A percentile compares a stretch with the other conserved stretches of the same genome.
phyloP scores from a whole-genome alignment of 1,140 invertebrate species.

The Lamellibrachia luymesi region DNA sequence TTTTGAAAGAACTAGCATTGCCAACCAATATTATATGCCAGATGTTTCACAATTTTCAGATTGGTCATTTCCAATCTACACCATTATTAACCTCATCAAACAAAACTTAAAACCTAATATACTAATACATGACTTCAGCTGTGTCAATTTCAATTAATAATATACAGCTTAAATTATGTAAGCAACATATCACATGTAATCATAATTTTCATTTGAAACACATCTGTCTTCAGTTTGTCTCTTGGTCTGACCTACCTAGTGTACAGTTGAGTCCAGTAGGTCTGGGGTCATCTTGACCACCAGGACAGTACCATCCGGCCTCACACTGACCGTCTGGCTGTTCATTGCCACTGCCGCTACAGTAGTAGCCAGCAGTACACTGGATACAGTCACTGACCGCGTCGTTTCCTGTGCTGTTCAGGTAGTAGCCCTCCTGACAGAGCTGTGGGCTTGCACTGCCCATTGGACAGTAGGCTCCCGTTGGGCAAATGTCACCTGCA shows the following conservation, averaged over 20 bases:
- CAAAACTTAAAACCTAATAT: too few species aligned
- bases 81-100: too few species aligned
- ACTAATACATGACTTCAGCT: too few species aligned
- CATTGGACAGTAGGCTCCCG: slow-evolving; percentile 43
- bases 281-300: slow-evolving; percentile 38
- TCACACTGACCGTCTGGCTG: slow-evolving; percentile 43
- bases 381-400: slow-evolving; percentile 38
- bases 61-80: too few species aligned
- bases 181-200: too few species aligned
- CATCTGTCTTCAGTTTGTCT: background rate
- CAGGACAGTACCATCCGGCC: slow-evolving; percentile 49
- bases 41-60: too few species aligned
- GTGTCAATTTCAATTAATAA: too few species aligned
- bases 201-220: too few species aligned
- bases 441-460: slow-evolving; percentile 38
- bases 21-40: too few species aligned
- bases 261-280: slow-evolving; percentile 46
- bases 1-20: too few species aligned
- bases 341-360: slow-evolving; percentile 40
- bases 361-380: slow-evolving; percentile 46
- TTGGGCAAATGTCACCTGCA: slow-evolving; percentile 50
- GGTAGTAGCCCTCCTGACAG: slow-evolving; percentile 42
- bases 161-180: too few species aligned
- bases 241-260: slow-evolving; percentile 17
- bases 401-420: slow-evolving; percentile 47